These are phyloP conservation scores for Acipenser ruthenus DNA, from an alignment of 2,797 vertebrate species.

Conservation along the genomic window DNA sequence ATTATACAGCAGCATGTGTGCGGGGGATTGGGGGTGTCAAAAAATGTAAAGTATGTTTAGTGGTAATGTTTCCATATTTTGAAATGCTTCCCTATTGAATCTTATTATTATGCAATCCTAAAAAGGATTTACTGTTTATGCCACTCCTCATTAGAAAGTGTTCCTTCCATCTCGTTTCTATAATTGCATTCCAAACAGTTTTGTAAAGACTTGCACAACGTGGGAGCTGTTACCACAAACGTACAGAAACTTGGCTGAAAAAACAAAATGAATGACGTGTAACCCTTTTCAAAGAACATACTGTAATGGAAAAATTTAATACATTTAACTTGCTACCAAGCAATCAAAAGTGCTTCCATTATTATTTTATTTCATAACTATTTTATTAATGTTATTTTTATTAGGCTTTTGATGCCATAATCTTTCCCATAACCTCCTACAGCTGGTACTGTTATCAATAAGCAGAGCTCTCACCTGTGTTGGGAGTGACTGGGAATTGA, in stretches of 20 bases:
- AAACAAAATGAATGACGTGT: background rate
- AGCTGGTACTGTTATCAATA: too few species aligned
- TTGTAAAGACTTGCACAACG: background rate
- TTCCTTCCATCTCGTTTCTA: background rate
- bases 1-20: background rate
- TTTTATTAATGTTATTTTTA: background rate
- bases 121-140: constrained; percentile 4
- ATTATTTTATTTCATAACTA: background rate
- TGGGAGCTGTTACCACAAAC: background rate
- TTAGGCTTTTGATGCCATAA: too few species aligned
- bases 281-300: background rate
- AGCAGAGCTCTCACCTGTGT: too few species aligned
- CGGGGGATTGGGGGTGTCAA: background rate
- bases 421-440: too few species aligned
- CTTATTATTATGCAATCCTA: background rate
- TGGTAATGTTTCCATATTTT: background rate
- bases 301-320: background rate
- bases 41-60: constrained; percentile 2
- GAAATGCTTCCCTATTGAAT: constrained; percentile 4
- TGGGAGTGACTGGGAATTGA: too few species aligned
- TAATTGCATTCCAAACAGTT: constrained; percentile 1
- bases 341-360: background rate
- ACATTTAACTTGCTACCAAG: background rate
- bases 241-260: background rate
- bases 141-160: background rate